Conservation (phyloP, 2,888 invertebrate species). For the Amphimallon solstitiale region DNA sequence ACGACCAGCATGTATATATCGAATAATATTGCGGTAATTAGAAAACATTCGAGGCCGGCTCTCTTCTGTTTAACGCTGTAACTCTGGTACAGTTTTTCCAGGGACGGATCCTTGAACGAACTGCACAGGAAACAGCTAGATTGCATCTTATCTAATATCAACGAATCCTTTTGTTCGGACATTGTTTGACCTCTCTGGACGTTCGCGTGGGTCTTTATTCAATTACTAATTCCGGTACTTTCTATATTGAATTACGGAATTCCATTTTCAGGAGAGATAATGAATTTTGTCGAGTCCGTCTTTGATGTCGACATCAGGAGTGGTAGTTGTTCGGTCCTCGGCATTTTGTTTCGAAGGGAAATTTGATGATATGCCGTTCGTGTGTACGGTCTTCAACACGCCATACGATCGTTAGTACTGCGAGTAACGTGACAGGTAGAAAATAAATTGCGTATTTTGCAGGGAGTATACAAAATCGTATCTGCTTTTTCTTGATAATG, state of each 20-base stretch:
- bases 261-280: conserved; percentile 14
- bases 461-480: neutral
- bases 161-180: conserved; percentile 56
- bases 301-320: conserved; percentile 3
- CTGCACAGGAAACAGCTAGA: conserved; percentile 53
- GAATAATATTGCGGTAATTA: conserved; percentile 73
- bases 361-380: neutral
- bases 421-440: neutral
- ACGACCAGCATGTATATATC: conserved; percentile 71
- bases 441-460: neutral
- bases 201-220: neutral
- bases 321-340: neutral
- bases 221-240: conserved; percentile 3
- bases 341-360: conserved; percentile 3
- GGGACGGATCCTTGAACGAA: conserved; percentile 70
- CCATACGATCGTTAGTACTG: neutral
- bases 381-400: neutral
- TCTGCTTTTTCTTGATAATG: neutral
- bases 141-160: conserved; percentile 55
- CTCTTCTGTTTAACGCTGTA: conserved; percentile 79
- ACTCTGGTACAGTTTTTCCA: conserved; percentile 77
- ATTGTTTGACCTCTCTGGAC: conserved; percentile 40
- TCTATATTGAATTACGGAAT: conserved; percentile 20
- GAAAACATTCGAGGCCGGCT: conserved; percentile 75
- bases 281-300: conserved; percentile 14